Base-by-base conservation (phyloP, 2,113 vertebrate genomes). In the Barbus barbus region DNA sequence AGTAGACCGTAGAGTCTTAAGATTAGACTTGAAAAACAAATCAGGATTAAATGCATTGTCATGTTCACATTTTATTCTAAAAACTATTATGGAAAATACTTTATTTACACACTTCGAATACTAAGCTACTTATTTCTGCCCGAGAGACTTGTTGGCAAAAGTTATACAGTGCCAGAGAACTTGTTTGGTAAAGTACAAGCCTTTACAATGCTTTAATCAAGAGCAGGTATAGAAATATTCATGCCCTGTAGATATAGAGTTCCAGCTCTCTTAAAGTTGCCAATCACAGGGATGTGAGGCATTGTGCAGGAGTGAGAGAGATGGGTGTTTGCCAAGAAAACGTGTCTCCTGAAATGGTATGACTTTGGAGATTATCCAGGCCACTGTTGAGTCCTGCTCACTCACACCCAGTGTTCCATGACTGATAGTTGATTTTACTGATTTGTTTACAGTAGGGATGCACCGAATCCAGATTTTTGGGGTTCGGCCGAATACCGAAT, bases 301-400 rank as follows among this genome's bases (percentile, higher is more conserved):
- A 61, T 14, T 16, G 26, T 58, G 22, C n/a, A 60, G 22, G 26
- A 36, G 18, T 4, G 31, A 36, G 7, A 41, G 56, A 61, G 36
- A 24, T 78, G 33, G 3, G 13, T 78, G n/a, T 60, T 41, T 58
- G 14, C 36, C 56, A 61, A 61, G 56, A 78, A 26, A 36, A 60
- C 0, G 0, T 60, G 31, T 78, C 31, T 78, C 22, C 20, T 58
- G 75, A 58, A 58, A 31, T 51, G 74, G 48, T 76, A 33, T 76
- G 31, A 24, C 22, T 78, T 60, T 78, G 33, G 76, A 78, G 8
- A 41, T 65, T 5, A 60, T 63, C 77, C 58, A 79, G 26, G 14
- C n/a, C 33, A 44, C 77, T 63, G 33, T 44, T 79, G 24, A 79
- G n/a, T 63, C 24, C 58, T 79, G 36, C n/a, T 79, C n/a, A 36